These are phyloP conservation scores for Siphonodentalium dalli DNA, from an alignment of 2,888 invertebrate species.

Conservation along the genomic window DNA sequence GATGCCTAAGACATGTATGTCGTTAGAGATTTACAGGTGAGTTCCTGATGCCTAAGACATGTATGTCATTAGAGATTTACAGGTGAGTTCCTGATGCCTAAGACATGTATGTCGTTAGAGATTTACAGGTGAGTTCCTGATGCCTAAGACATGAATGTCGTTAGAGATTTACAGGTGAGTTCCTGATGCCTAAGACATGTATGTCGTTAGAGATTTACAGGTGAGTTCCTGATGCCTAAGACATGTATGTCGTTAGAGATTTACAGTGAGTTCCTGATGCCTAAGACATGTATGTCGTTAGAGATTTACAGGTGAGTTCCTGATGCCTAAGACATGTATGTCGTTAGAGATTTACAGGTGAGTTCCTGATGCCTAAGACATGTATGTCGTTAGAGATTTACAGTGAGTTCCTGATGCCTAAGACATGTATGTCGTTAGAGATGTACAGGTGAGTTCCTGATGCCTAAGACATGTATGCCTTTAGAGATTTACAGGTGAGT, in stretches of 20 bases:
- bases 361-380: constrained; percentile 85
- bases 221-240: constrained; percentile 86
- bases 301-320: constrained; percentile 79
- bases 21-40: constrained; percentile 80
- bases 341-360: constrained; percentile 82
- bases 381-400: constrained; percentile 80
- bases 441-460: constrained; percentile 79
- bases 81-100: constrained; percentile 87
- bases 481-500: constrained; percentile 80
- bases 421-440: constrained; percentile 81
- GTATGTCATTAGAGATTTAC: constrained; percentile 79
- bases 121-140: constrained; percentile 79
- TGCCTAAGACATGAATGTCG: constrained; percentile 84
- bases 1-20: constrained; percentile 86
- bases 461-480: constrained; percentile 84
- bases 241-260: constrained; percentile 81
- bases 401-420: no score
- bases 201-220: constrained; percentile 80
- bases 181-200: constrained; percentile 87
- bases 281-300: constrained; percentile 83
- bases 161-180: constrained; percentile 80
- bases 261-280: no score
- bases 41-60: constrained; percentile 87
- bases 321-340: constrained; percentile 86
- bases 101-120: constrained; percentile 81